phyloP scores from a whole-genome alignment of 2,797 vertebrate species.

The Lophotriccus pileatus region DNA sequence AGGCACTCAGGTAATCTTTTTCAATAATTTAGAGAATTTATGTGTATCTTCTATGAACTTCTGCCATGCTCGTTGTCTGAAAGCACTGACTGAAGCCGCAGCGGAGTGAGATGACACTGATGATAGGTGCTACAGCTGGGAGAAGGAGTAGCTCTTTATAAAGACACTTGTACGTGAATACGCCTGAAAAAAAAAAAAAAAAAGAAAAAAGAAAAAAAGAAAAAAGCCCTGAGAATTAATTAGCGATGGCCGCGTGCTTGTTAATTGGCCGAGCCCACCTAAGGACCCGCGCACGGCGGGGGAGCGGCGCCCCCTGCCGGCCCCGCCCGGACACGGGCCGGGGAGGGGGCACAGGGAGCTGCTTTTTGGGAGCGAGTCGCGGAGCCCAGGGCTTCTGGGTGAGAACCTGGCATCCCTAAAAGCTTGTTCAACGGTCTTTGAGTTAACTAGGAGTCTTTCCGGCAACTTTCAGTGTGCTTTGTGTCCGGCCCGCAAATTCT shows the following conservation, averaged over 20 bases:
- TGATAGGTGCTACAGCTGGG: fast-evolving
- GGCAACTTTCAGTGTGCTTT: fast-evolving
- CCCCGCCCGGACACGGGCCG: not conserved
- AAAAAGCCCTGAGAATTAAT: too few species aligned
- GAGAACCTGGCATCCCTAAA: fast-evolving
- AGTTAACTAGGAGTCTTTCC: not conserved
- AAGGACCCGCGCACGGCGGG: not conserved
- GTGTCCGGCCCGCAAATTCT: not conserved
- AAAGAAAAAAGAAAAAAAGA: too few species aligned
- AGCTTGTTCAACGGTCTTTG: not conserved
- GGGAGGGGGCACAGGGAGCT: not conserved
- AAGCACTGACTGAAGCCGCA: not conserved
- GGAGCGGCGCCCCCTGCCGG: constrained; percentile 26
- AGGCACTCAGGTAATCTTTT: not conserved
- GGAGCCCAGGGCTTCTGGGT: not conserved
- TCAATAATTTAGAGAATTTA: not conserved
- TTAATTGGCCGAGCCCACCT: not conserved
- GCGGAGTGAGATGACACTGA: fast-evolving
- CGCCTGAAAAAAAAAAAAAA: not conserved
- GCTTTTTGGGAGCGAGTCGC: not conserved
- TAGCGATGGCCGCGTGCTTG: not conserved
- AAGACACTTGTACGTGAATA: fast-evolving
- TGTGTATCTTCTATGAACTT: fast-evolving
- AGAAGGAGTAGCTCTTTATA: too few species aligned
- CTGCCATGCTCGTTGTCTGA: fast-evolving